These are phyloP conservation scores for Bungarus multicinctus DNA, from an alignment of 2,113 vertebrate genomes.

Conservation along the genomic window DNA sequence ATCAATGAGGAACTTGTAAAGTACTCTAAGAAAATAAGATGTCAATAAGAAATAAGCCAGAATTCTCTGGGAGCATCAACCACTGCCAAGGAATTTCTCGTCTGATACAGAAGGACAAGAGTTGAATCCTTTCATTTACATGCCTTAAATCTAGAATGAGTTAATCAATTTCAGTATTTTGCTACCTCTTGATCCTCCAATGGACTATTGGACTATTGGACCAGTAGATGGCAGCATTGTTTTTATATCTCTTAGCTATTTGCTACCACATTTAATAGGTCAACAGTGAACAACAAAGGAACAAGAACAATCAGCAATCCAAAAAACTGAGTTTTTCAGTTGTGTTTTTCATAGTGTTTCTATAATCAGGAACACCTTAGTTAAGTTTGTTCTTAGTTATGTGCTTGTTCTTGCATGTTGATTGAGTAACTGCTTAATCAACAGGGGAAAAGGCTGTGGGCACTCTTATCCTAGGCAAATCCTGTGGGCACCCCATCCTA, in stretches of 20 bases:
- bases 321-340: background rate
- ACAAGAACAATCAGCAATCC: background rate
- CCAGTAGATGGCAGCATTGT: background rate
- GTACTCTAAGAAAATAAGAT: background rate
- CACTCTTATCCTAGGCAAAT: background rate
- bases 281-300: background rate
- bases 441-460: background rate
- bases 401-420: background rate
- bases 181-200: background rate
- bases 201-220: background rate
- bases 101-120: background rate
- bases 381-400: background rate
- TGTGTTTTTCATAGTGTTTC: background rate
- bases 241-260: background rate
- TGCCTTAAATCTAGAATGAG: background rate
- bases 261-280: background rate
- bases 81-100: background rate
- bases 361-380: background rate
- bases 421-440: background rate
- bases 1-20: background rate
- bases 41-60: background rate
- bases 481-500: no score
- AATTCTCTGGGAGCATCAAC: background rate
- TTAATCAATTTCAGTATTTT: background rate
- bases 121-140: background rate